Base-by-base conservation (phyloP, 2,888 invertebrate genomes). In the Acronicta alni region DNA sequence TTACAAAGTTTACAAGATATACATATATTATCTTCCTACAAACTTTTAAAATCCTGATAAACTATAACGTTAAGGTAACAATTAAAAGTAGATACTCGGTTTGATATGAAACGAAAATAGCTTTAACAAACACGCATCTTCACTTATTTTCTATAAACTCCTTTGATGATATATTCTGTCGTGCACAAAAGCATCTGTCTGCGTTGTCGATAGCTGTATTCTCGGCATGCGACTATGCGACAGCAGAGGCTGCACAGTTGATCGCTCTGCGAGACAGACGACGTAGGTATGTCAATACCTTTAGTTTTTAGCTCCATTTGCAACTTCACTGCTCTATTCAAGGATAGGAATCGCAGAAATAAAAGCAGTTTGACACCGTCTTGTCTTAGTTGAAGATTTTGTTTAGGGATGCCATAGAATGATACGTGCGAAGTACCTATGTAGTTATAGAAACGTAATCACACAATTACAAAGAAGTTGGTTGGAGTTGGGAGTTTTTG, bases 301-400 rank as follows among this genome's bases (percentile, higher is more conserved):
- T 30, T 39, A n/a, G n/a, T 49, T 57, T 59, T 71, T 73, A 70
- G 55, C 20, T 58, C 45, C 26, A 41, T 42, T 60, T 54, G 54
- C 39, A 41, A 44, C 32, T 44, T 18, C 53, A 67, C 55, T 57
- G 57, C 49, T 64, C 67, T 73, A 73, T 73, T 74, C 63, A 64
- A 54, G 58, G 57, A 64, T 58, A 70, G 47, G 63, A 61, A 63
- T 56, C 46, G 44, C 26, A 49, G 52, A 43, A 70, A 73, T 51
- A 73, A 73, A 43, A 73, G 44, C 49, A 73, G 35, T 51, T 15
- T 15, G 44, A 57, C 18, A 20, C 41, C 44, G 35, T 18, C 32
- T 35, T 39, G 26, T 20, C 14, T n/a, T 38, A 18, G 14, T 67
- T 37, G 8, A 42, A 16, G 15, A n/a, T 37, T 55, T 69, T 53